phyloP scores from a whole-genome alignment of 1,140 invertebrate genomes.

The Contarinia nasturtii region DNA sequence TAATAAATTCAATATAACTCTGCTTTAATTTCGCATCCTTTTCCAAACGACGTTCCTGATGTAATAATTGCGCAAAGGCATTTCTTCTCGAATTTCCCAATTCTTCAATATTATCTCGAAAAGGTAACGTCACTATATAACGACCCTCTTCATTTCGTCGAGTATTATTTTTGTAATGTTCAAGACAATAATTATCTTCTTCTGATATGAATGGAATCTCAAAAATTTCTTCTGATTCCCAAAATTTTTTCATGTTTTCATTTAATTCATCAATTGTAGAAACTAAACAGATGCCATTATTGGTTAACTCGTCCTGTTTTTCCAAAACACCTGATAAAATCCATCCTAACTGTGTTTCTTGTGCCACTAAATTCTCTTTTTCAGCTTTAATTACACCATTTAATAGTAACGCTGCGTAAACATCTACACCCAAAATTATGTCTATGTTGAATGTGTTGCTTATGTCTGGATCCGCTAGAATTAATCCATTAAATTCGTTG shows the following conservation, averaged over 20 bases:
- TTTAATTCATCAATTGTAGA: slow-evolving; percentile 3
- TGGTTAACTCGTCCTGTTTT: neutral
- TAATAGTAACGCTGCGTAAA: slow-evolving; percentile 8
- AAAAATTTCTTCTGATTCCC: slow-evolving; percentile 10
- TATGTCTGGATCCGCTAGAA: slow-evolving; percentile 14
- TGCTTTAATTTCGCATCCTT: too few relatives aligned
- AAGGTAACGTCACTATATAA: slow-evolving; percentile 7
- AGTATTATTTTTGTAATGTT: slow-evolving; percentile 2
- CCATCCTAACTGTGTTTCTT: slow-evolving; percentile 9
- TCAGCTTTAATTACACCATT: slow-evolving; percentile 6
- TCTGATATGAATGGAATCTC: slow-evolving; percentile 1
- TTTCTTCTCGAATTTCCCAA: slow-evolving; percentile 13
- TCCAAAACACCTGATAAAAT: slow-evolving; percentile 2
- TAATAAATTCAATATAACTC: slow-evolving; percentile 9
- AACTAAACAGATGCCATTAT: neutral
- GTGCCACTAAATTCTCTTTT: neutral
- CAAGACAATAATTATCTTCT: slow-evolving; percentile 6
- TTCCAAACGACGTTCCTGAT: slow-evolving; percentile 15
- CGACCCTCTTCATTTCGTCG: slow-evolving; percentile 3
- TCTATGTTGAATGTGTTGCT: slow-evolving; percentile 10
- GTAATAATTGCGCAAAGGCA: slow-evolving; percentile 13
- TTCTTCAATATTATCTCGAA: slow-evolving; percentile 6
- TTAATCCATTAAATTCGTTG: slow-evolving; percentile 1
- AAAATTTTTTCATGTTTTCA: slow-evolving; percentile 8
- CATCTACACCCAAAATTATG: slow-evolving; percentile 10